Conservation (phyloP, 2,113 vertebrate species). For the Benitochromis conjunctus region DNA sequence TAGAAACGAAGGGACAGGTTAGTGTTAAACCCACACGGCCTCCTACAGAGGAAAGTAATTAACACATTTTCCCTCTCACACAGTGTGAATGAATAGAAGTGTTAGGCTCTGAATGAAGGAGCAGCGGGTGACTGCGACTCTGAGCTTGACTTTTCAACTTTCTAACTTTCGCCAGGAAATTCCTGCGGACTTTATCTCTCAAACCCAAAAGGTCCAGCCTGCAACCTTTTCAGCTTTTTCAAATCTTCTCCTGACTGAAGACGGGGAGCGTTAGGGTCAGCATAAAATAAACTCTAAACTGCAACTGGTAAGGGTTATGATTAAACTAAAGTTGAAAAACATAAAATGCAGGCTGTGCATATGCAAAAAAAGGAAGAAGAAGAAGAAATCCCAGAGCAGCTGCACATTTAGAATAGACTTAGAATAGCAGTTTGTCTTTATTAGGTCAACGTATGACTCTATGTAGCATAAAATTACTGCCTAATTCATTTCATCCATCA, state of each 20-base stretch:
- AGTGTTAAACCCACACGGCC: background rate
- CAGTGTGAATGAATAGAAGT: background rate
- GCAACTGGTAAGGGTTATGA: background rate
- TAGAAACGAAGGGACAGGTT: background rate
- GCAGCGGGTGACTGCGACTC: background rate
- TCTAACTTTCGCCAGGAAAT: conserved; percentile 17
- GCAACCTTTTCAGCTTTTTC: conserved; percentile 1
- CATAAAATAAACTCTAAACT: background rate
- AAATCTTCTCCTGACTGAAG: background rate
- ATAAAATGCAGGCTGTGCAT: background rate
- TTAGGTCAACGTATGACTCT: background rate
- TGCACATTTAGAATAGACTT: background rate
- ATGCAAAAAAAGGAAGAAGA: background rate
- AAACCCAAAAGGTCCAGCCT: conserved; percentile 24
- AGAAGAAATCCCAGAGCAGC: background rate
- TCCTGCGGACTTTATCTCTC: conserved; percentile 15
- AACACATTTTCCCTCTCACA: conserved; percentile 1
- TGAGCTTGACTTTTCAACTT: background rate
- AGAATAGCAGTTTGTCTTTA: background rate
- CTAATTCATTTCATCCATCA: background rate
- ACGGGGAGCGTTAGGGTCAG: background rate
- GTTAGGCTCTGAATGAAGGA: background rate
- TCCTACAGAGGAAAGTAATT: conserved; percentile 28
- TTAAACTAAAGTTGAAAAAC: background rate
- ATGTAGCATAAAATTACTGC: background rate